Evolutionary conservation across 1,140 invertebrate species (phyloP).

Genomic region (Bicyclus anynana): DNA sequence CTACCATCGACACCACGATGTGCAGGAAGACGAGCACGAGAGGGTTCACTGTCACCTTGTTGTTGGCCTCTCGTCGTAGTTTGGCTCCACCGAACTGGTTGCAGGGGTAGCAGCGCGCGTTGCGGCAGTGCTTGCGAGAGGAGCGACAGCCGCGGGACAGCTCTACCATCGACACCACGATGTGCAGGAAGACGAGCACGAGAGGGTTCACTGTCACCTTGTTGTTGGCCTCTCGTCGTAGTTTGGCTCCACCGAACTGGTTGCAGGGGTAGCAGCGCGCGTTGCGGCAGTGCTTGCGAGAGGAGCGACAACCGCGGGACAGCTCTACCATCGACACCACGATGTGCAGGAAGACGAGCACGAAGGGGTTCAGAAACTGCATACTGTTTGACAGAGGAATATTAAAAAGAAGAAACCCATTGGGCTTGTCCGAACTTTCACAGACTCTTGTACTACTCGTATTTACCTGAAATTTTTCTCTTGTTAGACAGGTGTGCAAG

Average conservation of each 20-base stretch:
- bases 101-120: slow-evolving; percentile 28
- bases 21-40: slow-evolving; percentile 54
- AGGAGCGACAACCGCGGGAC: slow-evolving; percentile 24
- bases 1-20: slow-evolving; percentile 40
- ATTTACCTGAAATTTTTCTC: too few relatives aligned
- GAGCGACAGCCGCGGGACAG: slow-evolving; percentile 28
- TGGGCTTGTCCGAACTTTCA: too few relatives aligned
- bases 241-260: slow-evolving; percentile 26
- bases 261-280: slow-evolving; percentile 30
- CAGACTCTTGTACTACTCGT: too few relatives aligned
- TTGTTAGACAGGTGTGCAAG: too few relatives aligned
- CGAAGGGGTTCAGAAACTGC: slow-evolving; percentile 43
- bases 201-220: neutral
- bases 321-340: slow-evolving; percentile 37
- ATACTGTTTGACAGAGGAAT: slow-evolving; percentile 19
- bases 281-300: slow-evolving; percentile 21
- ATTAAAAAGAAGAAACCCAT: too few relatives aligned
- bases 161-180: slow-evolving; percentile 39
- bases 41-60: neutral
- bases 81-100: slow-evolving; percentile 30
- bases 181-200: slow-evolving; percentile 55
- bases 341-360: slow-evolving; percentile 52
- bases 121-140: slow-evolving; percentile 17
- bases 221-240: slow-evolving; percentile 4
- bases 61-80: slow-evolving; percentile 8